Base-by-base conservation (phyloP, 2,113 vertebrate genomes). In the Cochlearius cochlearius region DNA sequence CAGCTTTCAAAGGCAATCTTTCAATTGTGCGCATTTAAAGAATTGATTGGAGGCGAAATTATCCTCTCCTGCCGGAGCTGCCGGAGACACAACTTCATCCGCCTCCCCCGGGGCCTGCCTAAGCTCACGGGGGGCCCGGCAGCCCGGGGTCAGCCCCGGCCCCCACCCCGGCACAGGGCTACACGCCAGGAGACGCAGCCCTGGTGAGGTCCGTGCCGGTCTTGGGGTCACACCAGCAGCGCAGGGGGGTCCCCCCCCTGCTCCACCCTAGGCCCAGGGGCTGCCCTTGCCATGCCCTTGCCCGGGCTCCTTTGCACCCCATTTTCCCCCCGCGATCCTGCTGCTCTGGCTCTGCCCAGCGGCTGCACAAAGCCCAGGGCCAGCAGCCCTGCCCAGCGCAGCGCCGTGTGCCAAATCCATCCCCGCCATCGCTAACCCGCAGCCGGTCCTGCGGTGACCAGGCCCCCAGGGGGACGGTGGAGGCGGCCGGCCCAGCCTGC, bases 11-110 rank as follows among this genome's bases (percentile, higher is more conserved):
- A 92, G 63, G 97, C 96, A 96, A 97, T 97, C 95, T 97, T 97
- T 97, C 97, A 97, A 97, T 97, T 96, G 95, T 88, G 95, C 3
- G 2, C 94, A 94, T 96, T 97, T 97, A 97, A 97, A 96, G 97
- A 92, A 97, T 97, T 97, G 97, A 97, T 97, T 95, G 79, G 94
- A 96, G 88, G 90, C 4, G 17, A 95, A 97, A 97, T 96, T 97
- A 97, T 95, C 94, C 87, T 95, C 87, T 96, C 85, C 38, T 6
- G 38, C 71, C 25, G 5, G 91, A 97, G 95, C 38, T 6, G 41
- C 67, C 25, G 6, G 91, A 96, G 95, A 92, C 68, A 92, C 88
- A 96, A 95, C 92, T 95, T 90, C 91, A 92, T 86, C 68, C 2
- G 0, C 83, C 60, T 96, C 86, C 76, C 81, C 36, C 0, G 2